Evolutionary conservation across 2,113 vertebrate genomes (phyloP), one percentile per base, ranked within the genome.

Genomic region (Tetraodon nigroviridis): DNA sequence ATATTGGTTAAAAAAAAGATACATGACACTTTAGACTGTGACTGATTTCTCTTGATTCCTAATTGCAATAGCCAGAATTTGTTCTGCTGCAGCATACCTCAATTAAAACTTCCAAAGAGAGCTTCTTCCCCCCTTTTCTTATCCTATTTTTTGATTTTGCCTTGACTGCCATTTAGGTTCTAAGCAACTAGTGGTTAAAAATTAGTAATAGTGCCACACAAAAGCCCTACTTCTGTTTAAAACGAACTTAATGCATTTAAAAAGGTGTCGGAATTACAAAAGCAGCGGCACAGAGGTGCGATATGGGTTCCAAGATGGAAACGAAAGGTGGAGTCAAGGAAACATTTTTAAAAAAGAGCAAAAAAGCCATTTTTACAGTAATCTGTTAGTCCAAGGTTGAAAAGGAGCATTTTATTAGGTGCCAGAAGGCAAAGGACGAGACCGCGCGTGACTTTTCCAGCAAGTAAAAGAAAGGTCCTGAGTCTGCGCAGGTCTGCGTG

Each of bases 401-500:
- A 16, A 17, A 17, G 6, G 44, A 46, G 44, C 44, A n/a, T 16
- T 46, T 46, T 16, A 46, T n/a, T n/a, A 46, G 44, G 16, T 46
- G 44, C 44, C 44, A n/a, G 15, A 46, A 5, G 22, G 22, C 22
- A 24, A 24, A 24, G 22, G 22, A 24, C 2, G 22, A 24, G 22
- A 24, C 22, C 5, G 3, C 5, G 22, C 22, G 56, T 44, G 6
- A n/a, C 75, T 84, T 85, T 87, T 79, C 80, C 74, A 79, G 54
- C 53, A 66, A 67, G 62, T 57, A 78, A 71, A 71, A 69, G 64
- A 55, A 59, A 76, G 66, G 63, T 49, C 52, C 42, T 69, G 71
- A 73, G 51, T 45, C n/a, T n/a, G n/a, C 61, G 71, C 80, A 78
- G 81, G 80, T 84, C 85, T 69, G 63, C 73, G 83, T 79, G 78